Conservation (phyloP, 2,113 vertebrate genomes). For the Esox niger region DNA sequence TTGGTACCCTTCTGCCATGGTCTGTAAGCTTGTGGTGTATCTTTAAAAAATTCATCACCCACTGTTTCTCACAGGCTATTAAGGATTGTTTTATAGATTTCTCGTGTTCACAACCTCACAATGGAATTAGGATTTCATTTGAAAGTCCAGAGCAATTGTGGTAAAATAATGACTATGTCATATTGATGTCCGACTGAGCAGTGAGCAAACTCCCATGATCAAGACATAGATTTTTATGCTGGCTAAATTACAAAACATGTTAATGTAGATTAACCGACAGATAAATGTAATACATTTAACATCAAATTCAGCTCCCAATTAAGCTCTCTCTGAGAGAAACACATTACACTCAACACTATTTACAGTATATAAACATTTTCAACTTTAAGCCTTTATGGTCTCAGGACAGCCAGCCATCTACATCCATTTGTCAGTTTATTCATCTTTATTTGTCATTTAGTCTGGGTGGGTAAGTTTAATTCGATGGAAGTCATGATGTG, state of each 20-base stretch:
- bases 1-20: conserved; percentile 7
- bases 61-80: conserved; percentile 5
- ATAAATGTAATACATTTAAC: conserved; percentile 26
- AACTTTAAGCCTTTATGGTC: conserved; percentile 8
- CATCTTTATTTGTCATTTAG: conserved; percentile 35
- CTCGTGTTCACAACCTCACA: conserved; percentile 24
- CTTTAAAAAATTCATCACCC: conserved; percentile 24
- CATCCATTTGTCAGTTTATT: not conserved
- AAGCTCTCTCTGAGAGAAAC: conserved; percentile 7
- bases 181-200: conserved; percentile 25
- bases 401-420: conserved; percentile 10
- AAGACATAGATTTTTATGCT: conserved; percentile 35
- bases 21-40: conserved; percentile 20
- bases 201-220: conserved; percentile 9
- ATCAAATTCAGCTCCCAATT: conserved; percentile 17
- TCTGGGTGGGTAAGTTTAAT: conserved; percentile 56
- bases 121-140: conserved; percentile 26
- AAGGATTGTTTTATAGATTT: conserved; percentile 8
- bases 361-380: conserved; percentile 28
- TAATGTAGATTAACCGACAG: conserved; percentile 21
- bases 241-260: conserved; percentile 23
- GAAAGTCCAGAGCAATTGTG: conserved; percentile 30
- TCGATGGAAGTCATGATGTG: conserved; percentile 61
- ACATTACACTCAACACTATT: conserved; percentile 24
- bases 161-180: conserved; percentile 28